Evolutionary conservation across 2,888 invertebrate species (phyloP).

Genomic region (Epirrhoe tristata): DNA sequence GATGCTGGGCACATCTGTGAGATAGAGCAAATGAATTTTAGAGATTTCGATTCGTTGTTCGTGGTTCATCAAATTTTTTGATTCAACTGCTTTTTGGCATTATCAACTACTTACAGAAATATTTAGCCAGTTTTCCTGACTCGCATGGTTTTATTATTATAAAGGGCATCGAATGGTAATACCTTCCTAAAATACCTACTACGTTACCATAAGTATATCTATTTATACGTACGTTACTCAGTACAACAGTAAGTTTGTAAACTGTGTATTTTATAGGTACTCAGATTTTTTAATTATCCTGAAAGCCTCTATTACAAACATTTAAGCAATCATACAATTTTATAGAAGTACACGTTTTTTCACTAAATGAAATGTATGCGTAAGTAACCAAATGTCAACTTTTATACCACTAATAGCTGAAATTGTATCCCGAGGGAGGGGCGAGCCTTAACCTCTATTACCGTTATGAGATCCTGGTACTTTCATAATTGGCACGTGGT

Average conservation of each 20-base stretch:
- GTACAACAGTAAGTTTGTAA: too few species aligned
- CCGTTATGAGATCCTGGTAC: slow-evolving; percentile 47
- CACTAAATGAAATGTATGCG: slow-evolving; percentile 16
- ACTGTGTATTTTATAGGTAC: too few species aligned
- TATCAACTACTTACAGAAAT: too few species aligned
- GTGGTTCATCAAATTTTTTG: neutral
- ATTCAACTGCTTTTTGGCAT: neutral
- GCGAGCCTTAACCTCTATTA: slow-evolving; percentile 46
- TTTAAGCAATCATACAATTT: slow-evolving; percentile 3
- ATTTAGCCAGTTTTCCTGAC: too few species aligned
- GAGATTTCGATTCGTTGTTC: neutral
- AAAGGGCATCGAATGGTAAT: too few species aligned
- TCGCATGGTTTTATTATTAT: too few species aligned
- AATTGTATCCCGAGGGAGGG: slow-evolving; percentile 42
- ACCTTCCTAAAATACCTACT: too few species aligned
- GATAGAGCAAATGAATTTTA: neutral
- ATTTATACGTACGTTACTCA: too few species aligned
- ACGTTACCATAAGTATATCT: too few species aligned
- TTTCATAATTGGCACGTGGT: slow-evolving; percentile 12
- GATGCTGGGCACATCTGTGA: slow-evolving; percentile 46
- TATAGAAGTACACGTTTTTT: neutral
- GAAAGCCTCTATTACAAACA: neutral
- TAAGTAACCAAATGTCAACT: neutral
- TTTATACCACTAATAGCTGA: slow-evolving; percentile 36
- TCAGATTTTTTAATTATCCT: neutral